phyloP scores from a whole-genome alignment of 1,140 invertebrate genomes.

The Littorina saxatilis region DNA sequence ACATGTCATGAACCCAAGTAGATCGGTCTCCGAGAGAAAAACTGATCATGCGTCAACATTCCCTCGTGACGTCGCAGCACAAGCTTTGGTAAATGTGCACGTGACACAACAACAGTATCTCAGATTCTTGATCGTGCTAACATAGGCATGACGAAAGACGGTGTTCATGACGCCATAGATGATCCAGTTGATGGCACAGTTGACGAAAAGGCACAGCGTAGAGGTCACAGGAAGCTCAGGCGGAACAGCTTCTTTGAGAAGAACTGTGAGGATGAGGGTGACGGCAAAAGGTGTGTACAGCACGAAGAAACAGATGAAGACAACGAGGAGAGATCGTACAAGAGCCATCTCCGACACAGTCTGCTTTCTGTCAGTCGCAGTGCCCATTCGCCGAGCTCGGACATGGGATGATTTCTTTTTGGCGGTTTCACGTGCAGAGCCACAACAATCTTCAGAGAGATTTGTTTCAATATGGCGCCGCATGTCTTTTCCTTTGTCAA shows the following conservation, averaged over 20 bases:
- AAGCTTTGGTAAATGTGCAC: no score
- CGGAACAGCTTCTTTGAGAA: background rate
- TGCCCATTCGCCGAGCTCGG: background rate
- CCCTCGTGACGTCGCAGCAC: no score
- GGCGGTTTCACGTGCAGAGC: no score
- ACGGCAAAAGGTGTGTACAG: slow-evolving; percentile 20
- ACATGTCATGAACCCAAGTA: no score
- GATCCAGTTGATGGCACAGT: slow-evolving; percentile 29
- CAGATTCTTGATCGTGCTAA: background rate
- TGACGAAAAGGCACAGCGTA: slow-evolving; percentile 15
- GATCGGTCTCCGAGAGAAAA: no score
- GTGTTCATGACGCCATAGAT: slow-evolving; percentile 33
- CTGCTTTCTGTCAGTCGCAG: background rate
- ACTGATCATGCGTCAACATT: no score
- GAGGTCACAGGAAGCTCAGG: background rate
- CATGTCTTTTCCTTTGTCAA: no score
- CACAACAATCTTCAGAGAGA: no score
- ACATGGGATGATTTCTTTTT: no score
- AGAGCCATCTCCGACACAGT: background rate
- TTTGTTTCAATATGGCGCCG: no score
- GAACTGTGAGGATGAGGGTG: background rate
- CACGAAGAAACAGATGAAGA: background rate
- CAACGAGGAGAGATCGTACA: slow-evolving; percentile 5
- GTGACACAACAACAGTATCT: background rate
- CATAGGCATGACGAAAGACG: background rate